A percentile compares a stretch with the other conserved stretches of the same genome.
These are phyloP conservation scores for Morone saxatilis DNA, from an alignment of 2,113 vertebrate genomes.

Conservation along the genomic window DNA sequence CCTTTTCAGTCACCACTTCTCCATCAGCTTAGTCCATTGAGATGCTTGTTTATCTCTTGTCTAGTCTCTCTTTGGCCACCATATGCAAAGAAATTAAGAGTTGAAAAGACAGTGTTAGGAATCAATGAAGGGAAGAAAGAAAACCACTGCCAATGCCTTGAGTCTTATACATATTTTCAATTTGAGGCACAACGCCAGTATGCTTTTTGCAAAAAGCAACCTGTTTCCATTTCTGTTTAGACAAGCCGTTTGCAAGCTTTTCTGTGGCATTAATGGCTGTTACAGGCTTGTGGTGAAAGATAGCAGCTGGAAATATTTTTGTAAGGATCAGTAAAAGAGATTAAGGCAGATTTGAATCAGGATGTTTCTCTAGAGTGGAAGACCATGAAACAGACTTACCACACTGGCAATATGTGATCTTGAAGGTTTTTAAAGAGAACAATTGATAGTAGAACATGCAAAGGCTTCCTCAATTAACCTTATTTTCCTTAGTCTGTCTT, in stretches of 20 bases:
- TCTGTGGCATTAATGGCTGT: conserved; percentile 15
- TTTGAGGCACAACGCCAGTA: neutral
- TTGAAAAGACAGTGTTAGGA: neutral
- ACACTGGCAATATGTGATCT: conserved; percentile 2
- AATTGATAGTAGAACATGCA: conserved; percentile 22
- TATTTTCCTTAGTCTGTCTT: neutral
- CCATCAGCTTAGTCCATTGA: neutral
- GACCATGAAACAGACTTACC: conserved; percentile 44
- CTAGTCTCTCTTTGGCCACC: neutral
- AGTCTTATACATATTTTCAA: conserved; percentile 17
- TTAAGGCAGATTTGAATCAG: conserved; percentile 50
- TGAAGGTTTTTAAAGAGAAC: conserved; percentile 6
- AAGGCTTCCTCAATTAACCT: neutral
- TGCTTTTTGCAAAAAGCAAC: conserved; percentile 6
- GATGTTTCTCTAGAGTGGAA: conserved; percentile 41
- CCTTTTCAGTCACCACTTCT: neutral
- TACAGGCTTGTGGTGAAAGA: conserved; percentile 39
- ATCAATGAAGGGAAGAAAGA: neutral
- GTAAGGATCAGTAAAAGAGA: conserved; percentile 41
- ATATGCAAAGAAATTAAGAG: neutral
- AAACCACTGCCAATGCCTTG: neutral
- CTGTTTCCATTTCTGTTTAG: conserved; percentile 26
- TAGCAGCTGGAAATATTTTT: conserved; percentile 33
- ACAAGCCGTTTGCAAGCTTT: conserved; percentile 39
- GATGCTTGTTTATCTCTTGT: conserved; percentile 12